Base-by-base conservation (phyloP, 2,113 vertebrate genomes). In the Physeter macrocephalus region DNA sequence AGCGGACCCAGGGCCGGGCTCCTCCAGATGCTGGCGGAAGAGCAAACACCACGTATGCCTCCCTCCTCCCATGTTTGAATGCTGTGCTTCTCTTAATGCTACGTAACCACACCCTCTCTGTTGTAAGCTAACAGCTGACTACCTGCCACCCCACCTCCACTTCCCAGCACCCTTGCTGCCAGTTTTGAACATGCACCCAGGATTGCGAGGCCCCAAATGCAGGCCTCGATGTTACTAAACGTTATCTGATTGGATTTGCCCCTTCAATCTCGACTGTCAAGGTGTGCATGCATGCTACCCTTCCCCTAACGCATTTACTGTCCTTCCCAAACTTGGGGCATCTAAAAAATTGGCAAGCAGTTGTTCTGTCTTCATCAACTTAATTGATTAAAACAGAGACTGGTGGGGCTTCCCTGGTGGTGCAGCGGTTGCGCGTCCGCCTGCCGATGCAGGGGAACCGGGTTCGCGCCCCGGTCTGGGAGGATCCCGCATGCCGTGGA, bases 221-320 rank as follows among this genome's bases (percentile, higher is more conserved):
- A 46, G 43, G 62, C 11, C 21, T 71, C 20, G 54, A 36, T n/a
- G 17, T 7, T 29, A 52, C 54, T 66, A 57, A 57, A 23, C 43
- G 5, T 49, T 66, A 10, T 59, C 14, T 20, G 5, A 2, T 3
- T 78, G 43, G 34, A 59, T 82, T 41, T 83, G 36, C 31, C 36
- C 20, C 77, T 85, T 85, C n/a, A 2, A 1, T 43, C 69, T 57
- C 74, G 57, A 5, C 57, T 12, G 6, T 59, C 11, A 23, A 13
- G 18, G 29, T 39, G 11, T 1, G 7, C 1, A 1, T 13, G 3
- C 12, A 5, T 3, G 23, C 67, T 52, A 0, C 1, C 20, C 41
- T 66, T 89, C 66, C 49, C 31, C 86, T 21, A 17, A 0, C 0
- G n/a, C 39, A 17, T 59, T n/a, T 4, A 27, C 43, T 57, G 8